Base-by-base conservation (phyloP, 2,113 vertebrate species). In the Eurystomus gularis region DNA sequence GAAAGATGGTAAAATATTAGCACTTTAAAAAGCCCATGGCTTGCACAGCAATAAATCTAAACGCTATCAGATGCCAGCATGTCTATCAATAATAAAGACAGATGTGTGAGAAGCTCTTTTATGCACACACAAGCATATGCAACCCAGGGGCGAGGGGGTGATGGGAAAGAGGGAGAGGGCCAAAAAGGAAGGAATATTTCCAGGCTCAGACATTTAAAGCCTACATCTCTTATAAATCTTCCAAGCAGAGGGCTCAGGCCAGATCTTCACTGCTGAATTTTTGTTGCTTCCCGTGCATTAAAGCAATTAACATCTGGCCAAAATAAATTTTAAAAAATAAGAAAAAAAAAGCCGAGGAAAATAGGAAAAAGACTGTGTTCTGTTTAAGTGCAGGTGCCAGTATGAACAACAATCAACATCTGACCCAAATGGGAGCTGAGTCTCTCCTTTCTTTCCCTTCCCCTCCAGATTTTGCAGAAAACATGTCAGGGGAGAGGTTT, bases 101-200 rank as follows among this genome's bases (percentile, higher is more conserved):
- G 89, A 97, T 86, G 94, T 72, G 77, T 49, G 64, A 95, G 96
- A 28, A 90, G 66, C 17, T 71, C 51, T 72, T 77, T 57, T n/a
- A n/a, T 62, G 91, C 68, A 33, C 80, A 49, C 69, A 58, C 44
- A 54, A 40, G 73, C 70, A 37, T 13, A 35, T 37, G 46, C 31
- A 90, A 65, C 64, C 55, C 51, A 8, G 17, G 84, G 79, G 65
- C 2, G 7, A 86, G 79, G 7, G 87, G 73, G 87, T 78, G 90
- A 73, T 86, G 87, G 80, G 70, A 85, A 55, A 81, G 44, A 21
- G 44, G 76, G 76, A 85, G 10, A 58, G 48, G 91, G 88, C 69
- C 83, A 87, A 82, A 93, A 78, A 52, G 75, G 88, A 93, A 96
- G 90, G 76, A 73, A 91, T 95, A 73, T 92, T 94, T 97, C 91